These are phyloP conservation scores for Ptychobarbus kaznakovi DNA, from an alignment of 2,797 vertebrate genomes.

Conservation along the genomic window DNA sequence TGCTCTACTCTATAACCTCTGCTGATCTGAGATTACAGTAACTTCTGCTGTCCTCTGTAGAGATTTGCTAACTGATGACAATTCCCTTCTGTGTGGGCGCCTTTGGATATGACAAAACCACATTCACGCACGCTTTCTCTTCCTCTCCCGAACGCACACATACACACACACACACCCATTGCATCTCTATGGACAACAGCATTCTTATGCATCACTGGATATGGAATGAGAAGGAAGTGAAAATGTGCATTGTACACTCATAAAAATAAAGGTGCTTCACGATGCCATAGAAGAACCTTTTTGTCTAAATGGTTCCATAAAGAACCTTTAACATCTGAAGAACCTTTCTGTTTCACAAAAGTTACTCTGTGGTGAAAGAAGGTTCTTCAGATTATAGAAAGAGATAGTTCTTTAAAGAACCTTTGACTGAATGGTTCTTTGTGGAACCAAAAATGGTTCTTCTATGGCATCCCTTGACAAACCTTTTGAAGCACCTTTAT, in stretches of 20 bases:
- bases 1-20: conserved; percentile 25
- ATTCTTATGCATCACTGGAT: conserved; percentile 1
- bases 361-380: too few relatives aligned
- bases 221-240: conserved; percentile 28
- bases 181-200: conserved; percentile 6
- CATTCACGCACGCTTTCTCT: conserved; percentile 32
- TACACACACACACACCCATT: not conserved
- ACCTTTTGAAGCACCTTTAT: too few relatives aligned
- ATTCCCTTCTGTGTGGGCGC: conserved; percentile 27
- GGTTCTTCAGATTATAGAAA: too few relatives aligned
- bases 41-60: conserved; percentile 21
- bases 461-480: too few relatives aligned
- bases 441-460: too few relatives aligned
- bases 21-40: conserved; percentile 14
- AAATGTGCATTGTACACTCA: not conserved
- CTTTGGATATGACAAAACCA: conserved; percentile 10
- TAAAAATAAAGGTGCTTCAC: too few relatives aligned
- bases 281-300: too few relatives aligned
- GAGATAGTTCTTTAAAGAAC: too few relatives aligned
- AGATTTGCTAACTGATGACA: conserved; percentile 38
- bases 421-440: too few relatives aligned
- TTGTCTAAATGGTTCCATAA: too few relatives aligned
- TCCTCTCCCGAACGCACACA: not conserved
- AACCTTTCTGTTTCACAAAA: too few relatives aligned
- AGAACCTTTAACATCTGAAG: too few relatives aligned